These are phyloP conservation scores for Oreochromis spilurus DNA, from an alignment of 2,113 vertebrate species.

Conservation along the genomic window DNA sequence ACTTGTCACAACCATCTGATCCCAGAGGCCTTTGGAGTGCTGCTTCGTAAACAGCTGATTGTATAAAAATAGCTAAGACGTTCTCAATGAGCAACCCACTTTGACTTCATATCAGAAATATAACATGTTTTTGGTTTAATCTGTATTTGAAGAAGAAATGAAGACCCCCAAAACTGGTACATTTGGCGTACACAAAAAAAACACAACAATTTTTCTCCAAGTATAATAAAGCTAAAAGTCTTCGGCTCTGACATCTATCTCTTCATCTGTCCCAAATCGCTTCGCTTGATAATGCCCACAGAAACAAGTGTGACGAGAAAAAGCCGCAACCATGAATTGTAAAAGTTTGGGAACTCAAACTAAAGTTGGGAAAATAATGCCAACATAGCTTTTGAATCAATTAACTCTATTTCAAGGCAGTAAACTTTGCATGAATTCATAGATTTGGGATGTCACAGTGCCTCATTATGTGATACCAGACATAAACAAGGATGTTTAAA, in stretches of 20 bases:
- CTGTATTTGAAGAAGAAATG: not conserved
- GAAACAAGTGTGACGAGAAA: not conserved
- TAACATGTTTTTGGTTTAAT: not conserved
- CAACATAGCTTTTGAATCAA: not conserved
- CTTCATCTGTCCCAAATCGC: not conserved
- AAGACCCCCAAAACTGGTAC: not conserved
- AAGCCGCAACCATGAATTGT: not conserved
- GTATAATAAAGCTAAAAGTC: not conserved
- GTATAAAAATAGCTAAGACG: conserved; percentile 1
- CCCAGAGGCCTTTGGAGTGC: conserved; percentile 6
- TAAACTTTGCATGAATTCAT: fast-evolving
- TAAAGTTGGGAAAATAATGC: not conserved
- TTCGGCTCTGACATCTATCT: not conserved
- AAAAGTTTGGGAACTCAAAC: not conserved
- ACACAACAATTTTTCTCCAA: not conserved
- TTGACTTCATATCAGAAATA: not conserved
- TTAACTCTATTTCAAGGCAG: not conserved
- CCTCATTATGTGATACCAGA: not conserved
- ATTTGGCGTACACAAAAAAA: not conserved
- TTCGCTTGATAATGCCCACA: not conserved
- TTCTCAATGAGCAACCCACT: not conserved
- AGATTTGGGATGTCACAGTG: not conserved
- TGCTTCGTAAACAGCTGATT: conserved; percentile 14
- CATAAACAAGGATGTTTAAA: not conserved
- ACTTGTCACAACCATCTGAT: conserved; percentile 2